Evolutionary conservation across 2,113 vertebrate genomes (phyloP), one percentile per base, ranked within the genome.

Genomic region (Aleadryas rufinucha): DNA sequence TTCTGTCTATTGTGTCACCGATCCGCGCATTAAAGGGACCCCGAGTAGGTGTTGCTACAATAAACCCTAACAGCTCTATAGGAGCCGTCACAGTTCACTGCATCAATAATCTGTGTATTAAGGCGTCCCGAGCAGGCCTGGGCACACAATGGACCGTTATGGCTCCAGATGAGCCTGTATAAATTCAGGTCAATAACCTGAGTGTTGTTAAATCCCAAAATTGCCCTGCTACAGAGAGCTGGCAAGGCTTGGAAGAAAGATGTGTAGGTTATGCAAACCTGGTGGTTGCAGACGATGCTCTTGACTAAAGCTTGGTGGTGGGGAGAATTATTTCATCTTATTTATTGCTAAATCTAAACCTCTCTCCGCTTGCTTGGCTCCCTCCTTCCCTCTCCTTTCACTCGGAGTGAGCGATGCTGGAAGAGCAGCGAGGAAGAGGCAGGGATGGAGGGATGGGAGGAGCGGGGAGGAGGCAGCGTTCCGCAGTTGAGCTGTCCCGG

Each of bases 161-260:
- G 91, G 93, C 95, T 97, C 93, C 94, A 97, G 96, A 97, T 92
- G 95, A 97, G 97, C 92, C 92, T 52, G 76, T 66, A 24, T 91
- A 91, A 93, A 96, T 96, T 97, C 96, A 96, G 96, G 95, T 97
- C 96, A 97, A 85, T 95, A 97, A 97, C 96, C 95, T 94, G 87
- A 89, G 84, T 47, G 86, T 37, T 86, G 90, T 85, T 93, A 76
- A 95, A 92, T 94, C 84, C 75, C 94, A 66, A 91, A 95, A 95
- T 82, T 92, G 93, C 91, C 88, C 68, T 52, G 66, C 52, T 81
- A 35, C 66, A 20, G 88, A 4, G 21, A 19, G 39, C 89, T 81
- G 93, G 82, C 87, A 50, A 50, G 93, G 82, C 71, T 80, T 21
- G 3, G 12, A 65, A 72, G 78, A 84, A 93, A 84, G 74, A 93